These are phyloP conservation scores for Microdon myrmicae DNA, from an alignment of 2,888 invertebrate species.

Conservation along the genomic window DNA sequence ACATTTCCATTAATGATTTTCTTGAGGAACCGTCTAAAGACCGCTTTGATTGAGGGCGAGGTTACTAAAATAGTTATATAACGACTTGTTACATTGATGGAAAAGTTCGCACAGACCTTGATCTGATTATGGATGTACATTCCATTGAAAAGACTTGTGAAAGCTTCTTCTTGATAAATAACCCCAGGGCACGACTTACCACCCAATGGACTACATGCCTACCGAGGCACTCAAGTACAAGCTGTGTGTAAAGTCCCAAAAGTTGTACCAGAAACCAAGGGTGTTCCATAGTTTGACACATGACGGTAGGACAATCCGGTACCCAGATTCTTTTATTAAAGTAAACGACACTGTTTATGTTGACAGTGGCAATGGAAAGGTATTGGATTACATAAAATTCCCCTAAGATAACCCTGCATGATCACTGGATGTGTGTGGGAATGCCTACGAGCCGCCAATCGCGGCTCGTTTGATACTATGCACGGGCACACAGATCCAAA, in stretches of 20 bases:
- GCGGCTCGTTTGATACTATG: conserved; percentile 99
- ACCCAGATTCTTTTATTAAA: conserved; percentile 97
- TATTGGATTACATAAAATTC: conserved; percentile 98
- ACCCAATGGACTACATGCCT: conserved; percentile 97
- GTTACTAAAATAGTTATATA: conserved; percentile 99
- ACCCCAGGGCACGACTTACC: conserved; percentile 97
- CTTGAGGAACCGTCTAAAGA: conserved; percentile 96
- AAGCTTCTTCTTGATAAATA: conserved; percentile 97
- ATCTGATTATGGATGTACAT: conserved; percentile 90
- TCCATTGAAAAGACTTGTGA: conserved; percentile 98
- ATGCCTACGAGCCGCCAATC: conserved; percentile 96
- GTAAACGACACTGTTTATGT: conserved; percentile 96
- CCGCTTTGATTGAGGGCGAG: conserved; percentile 95
- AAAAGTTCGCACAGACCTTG: conserved; percentile 93
- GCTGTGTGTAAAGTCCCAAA: conserved; percentile 94
- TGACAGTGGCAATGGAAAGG: conserved; percentile 92
- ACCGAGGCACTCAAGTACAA: conserved; percentile 99
- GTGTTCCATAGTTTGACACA: conserved; percentile 96
- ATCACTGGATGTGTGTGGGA: conserved; percentile 99
- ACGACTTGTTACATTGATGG: conserved; percentile 98
- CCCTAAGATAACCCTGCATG: conserved; percentile 97
- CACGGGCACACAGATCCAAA: conserved; percentile 96
- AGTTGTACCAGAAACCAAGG: conserved; percentile 91
- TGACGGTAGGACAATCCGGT: conserved; percentile 97
- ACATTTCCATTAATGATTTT: conserved; percentile 96